Conservation (phyloP, 2,797 vertebrate species). For the Lepilemur ruficaudatus region DNA sequence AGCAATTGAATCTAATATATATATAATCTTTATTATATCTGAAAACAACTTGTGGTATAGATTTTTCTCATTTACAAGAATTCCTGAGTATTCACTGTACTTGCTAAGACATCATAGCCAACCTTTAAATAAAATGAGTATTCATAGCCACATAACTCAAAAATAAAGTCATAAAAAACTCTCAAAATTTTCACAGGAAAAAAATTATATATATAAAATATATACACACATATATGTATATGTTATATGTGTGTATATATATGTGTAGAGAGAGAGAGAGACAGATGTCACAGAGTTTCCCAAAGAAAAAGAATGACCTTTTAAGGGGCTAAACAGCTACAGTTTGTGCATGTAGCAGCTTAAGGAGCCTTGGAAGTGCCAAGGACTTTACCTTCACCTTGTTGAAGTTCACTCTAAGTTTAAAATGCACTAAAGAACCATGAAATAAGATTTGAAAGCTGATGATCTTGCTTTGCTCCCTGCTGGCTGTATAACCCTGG, state of each 20-base stretch:
- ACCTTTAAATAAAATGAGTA: slow-evolving; percentile 40
- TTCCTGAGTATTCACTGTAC: slow-evolving; percentile 11
- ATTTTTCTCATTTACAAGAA: slow-evolving; percentile 47
- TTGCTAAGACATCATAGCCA: slow-evolving; percentile 46
- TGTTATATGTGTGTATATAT: background rate
- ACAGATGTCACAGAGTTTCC: background rate
- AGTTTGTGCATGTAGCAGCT: background rate
- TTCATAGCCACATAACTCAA: slow-evolving; percentile 41
- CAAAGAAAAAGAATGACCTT: background rate
- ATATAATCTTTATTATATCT: slow-evolving; percentile 19
- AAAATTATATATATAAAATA: background rate
- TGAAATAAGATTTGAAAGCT: slow-evolving; percentile 32
- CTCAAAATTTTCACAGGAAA: background rate
- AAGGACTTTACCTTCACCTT: slow-evolving; percentile 36
- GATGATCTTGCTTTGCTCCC: background rate
- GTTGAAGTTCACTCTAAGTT: slow-evolving; percentile 43
- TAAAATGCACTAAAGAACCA: slow-evolving; percentile 37
- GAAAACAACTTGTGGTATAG: slow-evolving; percentile 13
- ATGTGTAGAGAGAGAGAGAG: background rate
- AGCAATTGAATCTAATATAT: background rate
- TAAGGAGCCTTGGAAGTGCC: background rate
- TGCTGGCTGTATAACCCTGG: background rate
- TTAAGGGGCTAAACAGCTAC: background rate
- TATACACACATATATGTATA: background rate
- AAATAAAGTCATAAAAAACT: slow-evolving; percentile 38